Base-by-base conservation (phyloP, 2,797 vertebrate genomes). In the Micromesistius poutassou region DNA sequence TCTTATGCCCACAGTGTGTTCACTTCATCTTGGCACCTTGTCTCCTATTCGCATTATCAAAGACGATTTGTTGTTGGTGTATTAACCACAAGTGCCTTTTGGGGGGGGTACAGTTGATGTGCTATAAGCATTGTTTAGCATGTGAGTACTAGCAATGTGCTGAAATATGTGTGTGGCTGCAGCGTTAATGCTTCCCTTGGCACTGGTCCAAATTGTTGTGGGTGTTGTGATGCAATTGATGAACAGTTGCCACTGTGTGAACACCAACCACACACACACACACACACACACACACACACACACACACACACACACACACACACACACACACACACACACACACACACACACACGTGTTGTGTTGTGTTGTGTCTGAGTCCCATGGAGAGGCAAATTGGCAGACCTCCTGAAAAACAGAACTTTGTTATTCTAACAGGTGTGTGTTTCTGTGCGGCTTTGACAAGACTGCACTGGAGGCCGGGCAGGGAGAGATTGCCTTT, bases 381-480 rank as follows among this genome's bases (percentile, higher is more conserved):
- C 80, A 62, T 12, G 62, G 62, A 68, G 84, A 83, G 71, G 80
- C 73, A 3, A 33, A 55, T 80, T 88, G 84, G 82, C 85, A 82
- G 75, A 33, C 30, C 25, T 9, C 22, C 14, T 22, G 71, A 74
- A 81, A 75, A 72, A 38, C 55, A 22, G 22, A 8, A 36, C 55
- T 30, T 75, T 86, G 88, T 91, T 90, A 88, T 89, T 86, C 25
- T 79, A 80, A 75, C 76, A 87, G 81, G 85, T 83, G 85, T 83
- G 88, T 81, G 72, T 82, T 71, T 80, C 73, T 85, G 73, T 81
- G 78, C 71, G 82, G 33, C 76, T 86, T n/a, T 74, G 86, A 85
- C 87, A 89, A 90, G 86, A 90, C 76, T 74, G 70, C 76, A 82
- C 87, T 86, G 73, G 83, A 89, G 80, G 79, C n/a, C 73, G 40